Evolutionary conservation across 2,888 invertebrate genomes (phyloP).

Genomic region (Torymus texanus): DNA sequence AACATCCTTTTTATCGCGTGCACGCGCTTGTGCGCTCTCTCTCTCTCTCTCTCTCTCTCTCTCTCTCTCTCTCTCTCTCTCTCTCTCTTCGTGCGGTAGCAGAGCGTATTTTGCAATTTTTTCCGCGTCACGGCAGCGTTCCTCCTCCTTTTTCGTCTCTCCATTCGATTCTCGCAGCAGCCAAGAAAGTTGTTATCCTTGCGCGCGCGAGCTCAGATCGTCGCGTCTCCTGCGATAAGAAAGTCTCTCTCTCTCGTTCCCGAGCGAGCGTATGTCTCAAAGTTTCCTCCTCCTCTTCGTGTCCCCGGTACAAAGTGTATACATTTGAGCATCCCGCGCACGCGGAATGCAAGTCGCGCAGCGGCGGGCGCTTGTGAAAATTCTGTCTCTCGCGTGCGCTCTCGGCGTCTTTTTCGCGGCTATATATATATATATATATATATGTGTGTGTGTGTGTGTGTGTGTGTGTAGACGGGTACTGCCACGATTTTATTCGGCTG

Average conservation of each 20-base stretch:
- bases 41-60: too few relatives aligned
- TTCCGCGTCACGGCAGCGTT: constrained; percentile 6
- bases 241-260: constrained; percentile 37
- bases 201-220: constrained; percentile 30
- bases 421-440: background rate
- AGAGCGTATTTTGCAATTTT: constrained; percentile 41
- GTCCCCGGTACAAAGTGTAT: constrained; percentile 8
- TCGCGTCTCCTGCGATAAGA: constrained; percentile 45
- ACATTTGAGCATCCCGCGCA: constrained; percentile 30
- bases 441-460: too few relatives aligned
- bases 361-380: constrained; percentile 18
- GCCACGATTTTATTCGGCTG: constrained; percentile 23
- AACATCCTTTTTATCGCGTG: too few relatives aligned
- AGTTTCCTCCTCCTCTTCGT: constrained; percentile 22
- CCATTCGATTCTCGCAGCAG: constrained; percentile 28
- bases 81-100: background rate
- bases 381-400: constrained; percentile 14
- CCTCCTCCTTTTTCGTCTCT: constrained; percentile 30
- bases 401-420: background rate
- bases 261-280: background rate
- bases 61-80: constrained; percentile 14
- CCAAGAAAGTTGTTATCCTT: constrained; percentile 56
- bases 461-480: too few relatives aligned
- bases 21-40: too few relatives aligned
- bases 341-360: constrained; percentile 34